Evolutionary conservation across 2,797 vertebrate genomes (phyloP).

Genomic region (Liasis olivaceus): DNA sequence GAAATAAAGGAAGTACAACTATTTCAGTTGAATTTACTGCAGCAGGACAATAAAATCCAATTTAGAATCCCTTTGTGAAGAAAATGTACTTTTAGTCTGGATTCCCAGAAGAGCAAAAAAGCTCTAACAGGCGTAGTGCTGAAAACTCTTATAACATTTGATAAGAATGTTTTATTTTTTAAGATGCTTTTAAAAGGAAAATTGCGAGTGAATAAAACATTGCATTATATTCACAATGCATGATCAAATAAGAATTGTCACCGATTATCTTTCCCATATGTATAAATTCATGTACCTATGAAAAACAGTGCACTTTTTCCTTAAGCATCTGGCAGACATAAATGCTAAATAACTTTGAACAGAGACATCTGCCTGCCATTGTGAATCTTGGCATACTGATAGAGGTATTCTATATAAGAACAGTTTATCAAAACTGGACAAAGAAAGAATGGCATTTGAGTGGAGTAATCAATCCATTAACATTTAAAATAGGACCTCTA

Average conservation of each 20-base stretch:
- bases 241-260: background rate
- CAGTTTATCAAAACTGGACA: background rate
- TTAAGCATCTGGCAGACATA: background rate
- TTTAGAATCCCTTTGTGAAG: background rate
- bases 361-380: background rate
- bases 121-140: background rate
- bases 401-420: background rate
- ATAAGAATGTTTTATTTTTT: background rate
- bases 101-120: background rate
- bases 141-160: conserved; percentile 6
- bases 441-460: background rate
- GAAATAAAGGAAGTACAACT: background rate
- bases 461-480: background rate
- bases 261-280: background rate
- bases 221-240: background rate
- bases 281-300: background rate
- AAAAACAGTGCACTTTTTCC: conserved; percentile 1
- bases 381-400: background rate
- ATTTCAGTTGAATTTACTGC: background rate
- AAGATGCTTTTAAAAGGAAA: background rate
- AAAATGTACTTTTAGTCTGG: background rate
- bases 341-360: background rate
- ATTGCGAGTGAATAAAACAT: background rate
- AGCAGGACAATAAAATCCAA: conserved; percentile 3
- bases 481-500: background rate